These are phyloP conservation scores for Irena cyanogastra DNA, from an alignment of 2,113 vertebrate species.

Conservation along the genomic window DNA sequence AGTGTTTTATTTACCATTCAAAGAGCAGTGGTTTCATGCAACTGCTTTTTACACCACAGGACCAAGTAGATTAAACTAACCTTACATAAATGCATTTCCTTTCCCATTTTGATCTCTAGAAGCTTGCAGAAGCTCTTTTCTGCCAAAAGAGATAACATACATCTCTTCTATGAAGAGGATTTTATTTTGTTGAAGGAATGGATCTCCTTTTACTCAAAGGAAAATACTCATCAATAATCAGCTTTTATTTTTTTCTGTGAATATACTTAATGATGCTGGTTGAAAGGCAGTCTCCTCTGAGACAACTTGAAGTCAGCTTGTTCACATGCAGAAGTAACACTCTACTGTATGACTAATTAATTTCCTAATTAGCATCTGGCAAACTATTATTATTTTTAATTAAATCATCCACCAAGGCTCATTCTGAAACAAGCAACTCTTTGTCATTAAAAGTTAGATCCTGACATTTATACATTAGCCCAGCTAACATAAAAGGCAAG, in stretches of 20 bases:
- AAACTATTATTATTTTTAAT: constrained; percentile 31
- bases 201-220: neutral
- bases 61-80: neutral
- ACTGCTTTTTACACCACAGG: neutral
- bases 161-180: neutral
- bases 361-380: neutral
- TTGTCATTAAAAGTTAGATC: neutral
- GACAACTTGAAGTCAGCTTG: neutral
- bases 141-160: neutral
- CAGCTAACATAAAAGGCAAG: neutral
- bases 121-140: neutral
- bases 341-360: neutral
- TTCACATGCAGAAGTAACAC: neutral
- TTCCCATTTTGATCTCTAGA: neutral
- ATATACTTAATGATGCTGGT: neutral
- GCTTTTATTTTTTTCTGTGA: neutral
- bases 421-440: neutral
- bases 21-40: neutral
- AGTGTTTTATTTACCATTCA: neutral
- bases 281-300: neutral
- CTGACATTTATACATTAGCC: neutral
- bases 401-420: neutral
- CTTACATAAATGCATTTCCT: neutral
- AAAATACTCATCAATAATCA: neutral
- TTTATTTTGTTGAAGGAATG: neutral